A percentile compares a stretch with the other conserved stretches of the same genome.
Conservation (phyloP, 37 sponge, comb jelly and placozoan species). For the Bolinopsis microptera region DNA sequence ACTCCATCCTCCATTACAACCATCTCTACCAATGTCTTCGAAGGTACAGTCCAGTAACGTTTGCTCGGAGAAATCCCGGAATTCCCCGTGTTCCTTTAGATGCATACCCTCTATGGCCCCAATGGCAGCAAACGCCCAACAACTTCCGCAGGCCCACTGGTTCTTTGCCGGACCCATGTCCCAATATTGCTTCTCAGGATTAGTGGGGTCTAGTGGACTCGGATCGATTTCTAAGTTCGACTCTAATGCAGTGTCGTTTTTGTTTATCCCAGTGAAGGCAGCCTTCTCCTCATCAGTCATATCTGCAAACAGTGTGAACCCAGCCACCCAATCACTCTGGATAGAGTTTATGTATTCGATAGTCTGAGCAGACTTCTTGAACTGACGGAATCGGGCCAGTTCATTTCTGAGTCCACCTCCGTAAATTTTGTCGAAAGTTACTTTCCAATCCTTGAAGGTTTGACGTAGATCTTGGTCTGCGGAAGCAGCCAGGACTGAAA, state of each 20-base stretch:
- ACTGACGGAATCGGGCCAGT: neutral
- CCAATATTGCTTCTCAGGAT: neutral
- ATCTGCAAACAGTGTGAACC: neutral
- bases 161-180: slow-evolving; percentile 18
- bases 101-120: neutral
- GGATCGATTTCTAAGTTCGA: neutral
- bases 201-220: neutral
- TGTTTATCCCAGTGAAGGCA: neutral
- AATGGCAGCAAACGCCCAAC: slow-evolving; percentile 10
- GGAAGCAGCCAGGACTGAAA: neutral
- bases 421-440: neutral
- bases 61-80: slow-evolving; percentile 4
- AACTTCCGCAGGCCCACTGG: neutral
- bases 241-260: neutral
- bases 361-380: neutral
- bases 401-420: neutral
- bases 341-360: neutral
- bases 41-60: slow-evolving; percentile 1
- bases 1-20: slow-evolving; percentile 5
- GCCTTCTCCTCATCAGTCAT: neutral
- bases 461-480: neutral
- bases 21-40: neutral
- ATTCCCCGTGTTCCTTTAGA: slow-evolving; percentile 8
- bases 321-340: slow-evolving; percentile 3
- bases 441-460: neutral